Percentiles rank a stretch among this genome's conserved stretches.
phyloP scores from a whole-genome alignment of 2,113 vertebrate genomes.

The Leptobrachium ailaonicum region DNA sequence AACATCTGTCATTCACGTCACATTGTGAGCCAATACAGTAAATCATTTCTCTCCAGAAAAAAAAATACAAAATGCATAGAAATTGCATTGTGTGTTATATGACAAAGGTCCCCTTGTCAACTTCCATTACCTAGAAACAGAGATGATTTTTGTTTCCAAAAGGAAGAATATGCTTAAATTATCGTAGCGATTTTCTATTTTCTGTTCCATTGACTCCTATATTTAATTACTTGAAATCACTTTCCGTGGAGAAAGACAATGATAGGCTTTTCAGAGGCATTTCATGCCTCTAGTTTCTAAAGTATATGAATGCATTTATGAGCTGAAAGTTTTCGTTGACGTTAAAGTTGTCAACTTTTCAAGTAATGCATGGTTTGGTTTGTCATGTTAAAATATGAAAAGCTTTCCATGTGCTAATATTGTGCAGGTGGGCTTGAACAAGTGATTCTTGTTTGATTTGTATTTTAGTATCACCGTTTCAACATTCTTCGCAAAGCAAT shows the following conservation, averaged over 20 bases:
- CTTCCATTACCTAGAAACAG: conserved; percentile 53
- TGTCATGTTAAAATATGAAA: conserved; percentile 10
- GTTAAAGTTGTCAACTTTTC: conserved; percentile 40
- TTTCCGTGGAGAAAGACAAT: conserved; percentile 56
- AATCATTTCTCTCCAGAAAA: conserved; percentile 50
- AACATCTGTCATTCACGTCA: conserved; percentile 74
- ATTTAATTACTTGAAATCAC: conserved; percentile 63
- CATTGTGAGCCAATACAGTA: conserved; percentile 51
- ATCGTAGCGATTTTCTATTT: conserved; percentile 59
- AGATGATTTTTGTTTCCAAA: conserved; percentile 58
- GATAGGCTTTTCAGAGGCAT: conserved; percentile 54
- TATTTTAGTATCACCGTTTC: conserved; percentile 19
- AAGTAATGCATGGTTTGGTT: conserved; percentile 11
- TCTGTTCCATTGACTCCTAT: conserved; percentile 55
- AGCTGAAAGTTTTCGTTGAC: conserved; percentile 50
- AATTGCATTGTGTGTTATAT: conserved; percentile 52
- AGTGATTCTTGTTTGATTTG: conserved; percentile 9
- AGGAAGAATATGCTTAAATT: conserved; percentile 56
- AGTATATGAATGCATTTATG: conserved; percentile 54
- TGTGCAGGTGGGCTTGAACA: conserved; percentile 18
- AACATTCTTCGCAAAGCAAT: conserved; percentile 1
- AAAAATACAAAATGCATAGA: conserved; percentile 50
- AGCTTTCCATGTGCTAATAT: conserved; percentile 14
- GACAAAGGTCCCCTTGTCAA: conserved; percentile 55
- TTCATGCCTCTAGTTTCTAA: conserved; percentile 43